phyloP scores from a whole-genome alignment of 35 echinoderm and acorn worm species.

The Strongylocentrotus purpuratus region DNA sequence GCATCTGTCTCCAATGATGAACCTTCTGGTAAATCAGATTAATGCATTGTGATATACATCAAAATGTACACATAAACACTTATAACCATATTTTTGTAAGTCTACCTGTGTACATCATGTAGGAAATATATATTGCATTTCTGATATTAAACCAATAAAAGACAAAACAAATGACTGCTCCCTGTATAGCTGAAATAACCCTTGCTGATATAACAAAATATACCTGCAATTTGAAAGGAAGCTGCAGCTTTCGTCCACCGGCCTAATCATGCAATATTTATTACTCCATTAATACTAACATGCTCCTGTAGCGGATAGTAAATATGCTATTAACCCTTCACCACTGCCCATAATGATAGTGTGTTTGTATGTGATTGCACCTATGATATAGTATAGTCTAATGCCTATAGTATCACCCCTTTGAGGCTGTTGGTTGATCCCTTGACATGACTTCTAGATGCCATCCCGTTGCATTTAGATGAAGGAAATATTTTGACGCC shows the following conservation, averaged over 20 bases:
- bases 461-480: not conserved
- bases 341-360: not conserved
- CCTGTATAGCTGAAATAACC: not conserved
- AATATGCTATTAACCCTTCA: not conserved
- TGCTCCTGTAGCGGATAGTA: not conserved
- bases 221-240: not conserved
- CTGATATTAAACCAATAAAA: not conserved
- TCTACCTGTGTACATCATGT: not conserved
- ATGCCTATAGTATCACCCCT: not conserved
- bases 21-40: not conserved
- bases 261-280: not conserved
- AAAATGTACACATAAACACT: too few species aligned
- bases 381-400: not conserved
- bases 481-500: not conserved
- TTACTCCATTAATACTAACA: not conserved
- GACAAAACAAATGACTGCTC: not conserved
- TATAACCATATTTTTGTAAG: not conserved
- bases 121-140: not conserved
- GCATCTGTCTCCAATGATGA: not conserved
- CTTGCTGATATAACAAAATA: slow-evolving; percentile 1
- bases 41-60: not conserved
- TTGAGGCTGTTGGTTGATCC: not conserved
- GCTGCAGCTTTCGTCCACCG: not conserved
- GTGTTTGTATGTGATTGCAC: not conserved
- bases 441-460: not conserved